Conservation (phyloP, 2,888 invertebrate species). For the Eretmocerus hayati region DNA sequence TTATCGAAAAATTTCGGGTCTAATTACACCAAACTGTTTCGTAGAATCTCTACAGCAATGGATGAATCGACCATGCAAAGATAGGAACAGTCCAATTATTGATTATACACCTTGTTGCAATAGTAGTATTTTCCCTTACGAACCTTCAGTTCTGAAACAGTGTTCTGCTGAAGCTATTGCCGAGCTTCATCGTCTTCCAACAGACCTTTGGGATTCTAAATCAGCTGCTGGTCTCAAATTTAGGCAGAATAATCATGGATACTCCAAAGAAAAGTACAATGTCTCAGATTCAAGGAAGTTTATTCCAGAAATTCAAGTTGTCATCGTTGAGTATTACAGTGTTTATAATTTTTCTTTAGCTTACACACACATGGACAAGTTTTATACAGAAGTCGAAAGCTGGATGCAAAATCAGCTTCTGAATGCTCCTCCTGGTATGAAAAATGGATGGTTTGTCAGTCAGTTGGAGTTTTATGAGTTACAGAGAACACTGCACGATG, state of each 20-base stretch:
- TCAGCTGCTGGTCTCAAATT: slow-evolving; percentile 69
- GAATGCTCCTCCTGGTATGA: slow-evolving; percentile 71
- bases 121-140: slow-evolving; percentile 70
- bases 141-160: slow-evolving; percentile 64
- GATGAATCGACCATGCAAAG: slow-evolving; percentile 64
- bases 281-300: slow-evolving; percentile 1
- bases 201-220: slow-evolving; percentile 38
- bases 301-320: slow-evolving; percentile 58
- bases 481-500: slow-evolving; percentile 74
- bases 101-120: slow-evolving; percentile 80
- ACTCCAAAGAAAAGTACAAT: no score
- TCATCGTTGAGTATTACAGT: slow-evolving; percentile 86
- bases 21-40: slow-evolving; percentile 81
- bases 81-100: slow-evolving; percentile 59
- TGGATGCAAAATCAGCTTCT: slow-evolving; percentile 69
- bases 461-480: slow-evolving; percentile 87
- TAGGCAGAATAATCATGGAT: no score
- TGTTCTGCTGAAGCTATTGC: slow-evolving; percentile 77
- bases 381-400: slow-evolving; percentile 67
- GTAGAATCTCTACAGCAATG: slow-evolving; percentile 78
- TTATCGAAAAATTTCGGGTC: slow-evolving; percentile 69
- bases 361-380: slow-evolving; percentile 69
- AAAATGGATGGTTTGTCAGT: slow-evolving; percentile 83
- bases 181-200: slow-evolving; percentile 69
- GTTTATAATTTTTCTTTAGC: slow-evolving; percentile 74